Evolutionary conservation across 37 sponge, comb jelly and placozoan species (phyloP), one percentile per base, ranked within the genome.

Genomic region (Mnemiopsis leidyi): DNA sequence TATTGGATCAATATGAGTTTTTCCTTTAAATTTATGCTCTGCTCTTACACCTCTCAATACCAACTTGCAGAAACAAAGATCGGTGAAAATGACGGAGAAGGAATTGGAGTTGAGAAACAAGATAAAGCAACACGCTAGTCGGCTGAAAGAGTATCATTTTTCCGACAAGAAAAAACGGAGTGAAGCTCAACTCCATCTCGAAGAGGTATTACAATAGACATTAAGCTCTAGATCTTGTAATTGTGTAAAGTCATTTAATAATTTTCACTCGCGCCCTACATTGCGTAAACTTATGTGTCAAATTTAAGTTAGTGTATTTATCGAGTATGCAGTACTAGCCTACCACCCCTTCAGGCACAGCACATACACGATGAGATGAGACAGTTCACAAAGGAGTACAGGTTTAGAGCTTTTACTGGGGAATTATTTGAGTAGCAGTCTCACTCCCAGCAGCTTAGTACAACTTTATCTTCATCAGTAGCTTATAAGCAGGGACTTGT

Each of bases 361-460:
- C 2, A 29, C 1, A 28, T 79, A 3, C 82, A 79, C 36, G 21
- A 32, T 18, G 90, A 85, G 29, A 39, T 85, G 90, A 38, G 90
- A n/a, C 40, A 40, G 25, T 13, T 85, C 25, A 85, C 2, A 7
- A 35, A 36, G 61, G 90, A 85, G 61, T 85, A 85, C 61, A 9
- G 90, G 21, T 85, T 85, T 37, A 85, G 36, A 39, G 90, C 90
- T 0, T 85, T 85, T 29, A 85, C 90, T 23, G 90, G 90, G 25
- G 90, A 85, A 33, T 2, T 39, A 2, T 0, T 39, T 2, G 90
- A 85, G 9, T 48, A 48, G 61, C 61, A 48, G 61, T 13, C 13
- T 13, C 61, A 48, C 61, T 48, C 61, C 61, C 13, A 18, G 61
- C 61, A 48, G 61, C 5, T 18, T 13, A 48, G 61, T 48, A 13